Evolutionary conservation across 2,797 vertebrate species (phyloP).

Genomic region (Paratrypauchen microcephalus): DNA sequence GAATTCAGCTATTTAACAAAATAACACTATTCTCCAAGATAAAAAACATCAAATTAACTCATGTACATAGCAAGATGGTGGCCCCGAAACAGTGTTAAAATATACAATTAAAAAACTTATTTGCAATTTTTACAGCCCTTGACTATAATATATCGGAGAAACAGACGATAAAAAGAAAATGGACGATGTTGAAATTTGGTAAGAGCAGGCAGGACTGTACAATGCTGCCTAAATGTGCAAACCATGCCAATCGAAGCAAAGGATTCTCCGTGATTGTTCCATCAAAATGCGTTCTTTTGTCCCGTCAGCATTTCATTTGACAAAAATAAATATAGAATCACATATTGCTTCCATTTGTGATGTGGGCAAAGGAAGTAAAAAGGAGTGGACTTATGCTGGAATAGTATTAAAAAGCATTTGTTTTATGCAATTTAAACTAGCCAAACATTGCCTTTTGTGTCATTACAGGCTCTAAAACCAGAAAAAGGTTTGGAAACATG

Average conservation of each 20-base stretch:
- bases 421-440: neutral
- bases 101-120: constrained; percentile 54
- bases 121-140: constrained; percentile 73
- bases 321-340: constrained; percentile 20
- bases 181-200: constrained; percentile 72
- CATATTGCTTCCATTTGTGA: constrained; percentile 63
- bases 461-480: too few species aligned
- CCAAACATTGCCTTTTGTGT: too few species aligned
- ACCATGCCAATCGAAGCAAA: constrained; percentile 69
- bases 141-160: constrained; percentile 67
- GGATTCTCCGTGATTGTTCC: constrained; percentile 76
- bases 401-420: neutral
- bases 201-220: constrained; percentile 67
- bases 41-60: constrained; percentile 51
- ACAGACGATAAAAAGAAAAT: constrained; percentile 57
- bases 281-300: constrained; percentile 38
- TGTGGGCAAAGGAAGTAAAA: neutral
- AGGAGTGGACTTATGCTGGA: constrained; percentile 3
- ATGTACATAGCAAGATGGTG: constrained; percentile 41
- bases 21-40: constrained; percentile 34
- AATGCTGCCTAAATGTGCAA: constrained; percentile 72
- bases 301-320: constrained; percentile 56
- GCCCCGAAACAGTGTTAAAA: constrained; percentile 53
- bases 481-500: too few species aligned
- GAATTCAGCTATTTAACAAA: constrained; percentile 42